Percentiles rank a stretch among this genome's conserved stretches.
Evolutionary conservation across 1,140 invertebrate species (phyloP).

Genomic region (Pectinophora gossypiella): DNA sequence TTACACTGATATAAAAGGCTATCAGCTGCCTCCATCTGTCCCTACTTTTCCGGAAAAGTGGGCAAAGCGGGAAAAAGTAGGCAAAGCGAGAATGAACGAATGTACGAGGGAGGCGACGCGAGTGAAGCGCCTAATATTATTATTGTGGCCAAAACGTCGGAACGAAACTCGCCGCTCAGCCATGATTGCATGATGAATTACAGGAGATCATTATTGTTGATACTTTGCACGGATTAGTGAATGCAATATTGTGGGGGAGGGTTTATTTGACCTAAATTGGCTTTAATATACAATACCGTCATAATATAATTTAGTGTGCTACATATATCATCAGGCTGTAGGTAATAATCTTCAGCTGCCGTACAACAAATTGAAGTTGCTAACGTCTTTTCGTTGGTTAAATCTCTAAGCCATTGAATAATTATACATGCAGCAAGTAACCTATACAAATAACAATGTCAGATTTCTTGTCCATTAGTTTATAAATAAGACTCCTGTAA

Average conservation of each 20-base stretch:
- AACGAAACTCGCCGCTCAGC: slow-evolving; percentile 24
- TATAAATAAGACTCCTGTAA: no score
- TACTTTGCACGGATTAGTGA: neutral
- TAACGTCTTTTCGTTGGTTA: no score
- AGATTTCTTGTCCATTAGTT: no score
- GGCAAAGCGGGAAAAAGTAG: slow-evolving; percentile 18
- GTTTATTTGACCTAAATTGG: neutral
- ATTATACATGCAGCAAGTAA: no score
- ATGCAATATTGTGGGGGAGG: neutral
- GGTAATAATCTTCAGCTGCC: no score
- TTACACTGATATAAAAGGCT: slow-evolving; percentile 44
- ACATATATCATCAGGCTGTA: no score
- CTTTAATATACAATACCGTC: neutral
- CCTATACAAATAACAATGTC: no score
- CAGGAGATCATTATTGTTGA: slow-evolving; percentile 4
- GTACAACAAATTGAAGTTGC: no score
- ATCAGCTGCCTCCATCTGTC: slow-evolving; percentile 37
- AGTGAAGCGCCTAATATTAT: slow-evolving; percentile 48
- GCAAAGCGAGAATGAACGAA: slow-evolving; percentile 4
- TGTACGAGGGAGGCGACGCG: slow-evolving; percentile 38
- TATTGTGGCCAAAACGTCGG: slow-evolving; percentile 46
- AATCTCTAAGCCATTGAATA: no score
- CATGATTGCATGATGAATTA: slow-evolving; percentile 18
- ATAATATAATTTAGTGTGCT: no score
- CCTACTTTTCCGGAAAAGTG: slow-evolving; percentile 24